Percentiles rank a stretch among this genome's conserved stretches.
These are phyloP conservation scores for Melieria omissa DNA, from an alignment of 2,888 invertebrate genomes.

Conservation along the genomic window DNA sequence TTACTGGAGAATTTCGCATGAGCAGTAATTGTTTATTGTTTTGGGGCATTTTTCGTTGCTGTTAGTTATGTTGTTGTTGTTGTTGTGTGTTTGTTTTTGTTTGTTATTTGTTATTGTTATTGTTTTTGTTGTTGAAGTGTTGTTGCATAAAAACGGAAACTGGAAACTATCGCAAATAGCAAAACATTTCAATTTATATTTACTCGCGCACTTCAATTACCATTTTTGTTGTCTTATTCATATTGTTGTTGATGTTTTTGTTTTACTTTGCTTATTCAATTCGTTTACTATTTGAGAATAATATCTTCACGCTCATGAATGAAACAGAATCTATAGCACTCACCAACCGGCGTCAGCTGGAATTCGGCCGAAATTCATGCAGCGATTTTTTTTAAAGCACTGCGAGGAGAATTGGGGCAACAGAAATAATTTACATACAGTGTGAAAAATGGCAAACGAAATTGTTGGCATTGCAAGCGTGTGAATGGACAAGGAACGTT, in stretches of 20 bases:
- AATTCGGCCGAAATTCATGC: too few species aligned
- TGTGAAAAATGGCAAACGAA: too few species aligned
- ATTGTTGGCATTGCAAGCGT: too few species aligned
- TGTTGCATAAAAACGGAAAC: background rate
- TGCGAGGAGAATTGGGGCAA: too few species aligned
- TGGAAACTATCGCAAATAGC: background rate
- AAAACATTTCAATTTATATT: background rate
- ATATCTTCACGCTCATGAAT: too few species aligned
- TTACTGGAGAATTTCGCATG: background rate
- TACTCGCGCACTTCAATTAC: background rate
- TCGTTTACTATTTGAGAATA: too few species aligned
- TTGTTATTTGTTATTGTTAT: background rate
- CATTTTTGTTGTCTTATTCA: background rate
- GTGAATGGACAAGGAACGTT: too few species aligned
- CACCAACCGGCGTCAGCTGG: too few species aligned
- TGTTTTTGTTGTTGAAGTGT: slow-evolving; percentile 7
- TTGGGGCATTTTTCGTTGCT: background rate
- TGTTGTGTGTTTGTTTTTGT: background rate
- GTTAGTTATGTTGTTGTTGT: slow-evolving; percentile 7
- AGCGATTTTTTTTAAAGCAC: too few species aligned
- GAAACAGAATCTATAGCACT: too few species aligned
- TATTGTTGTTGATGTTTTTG: background rate
- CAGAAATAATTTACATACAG: too few species aligned
- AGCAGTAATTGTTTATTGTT: slow-evolving; percentile 9
- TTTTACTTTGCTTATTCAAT: background rate